Evolutionary conservation across 2,797 vertebrate species (phyloP), one percentile per base, ranked within the genome.

Genomic region (Lithobates pipiens): DNA sequence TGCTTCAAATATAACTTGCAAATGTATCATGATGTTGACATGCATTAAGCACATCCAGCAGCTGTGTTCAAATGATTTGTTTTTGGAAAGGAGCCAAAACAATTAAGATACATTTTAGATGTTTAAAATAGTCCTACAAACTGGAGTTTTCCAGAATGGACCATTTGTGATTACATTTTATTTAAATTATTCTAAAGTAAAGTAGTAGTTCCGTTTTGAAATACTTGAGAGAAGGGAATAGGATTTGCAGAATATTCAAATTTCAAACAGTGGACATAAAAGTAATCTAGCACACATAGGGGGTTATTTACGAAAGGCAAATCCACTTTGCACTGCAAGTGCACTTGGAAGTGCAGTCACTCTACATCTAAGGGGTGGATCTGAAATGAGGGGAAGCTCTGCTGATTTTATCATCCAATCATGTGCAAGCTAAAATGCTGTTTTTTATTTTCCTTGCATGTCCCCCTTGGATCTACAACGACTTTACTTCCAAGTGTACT

Each of bases 81-180:
- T 80, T 76, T 70, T 76, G 84, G 77, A 79, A 80, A 63, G 68
- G n/a, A 69, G 84, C 84, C 84, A 80, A 80, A 69, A 57, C 73
- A 85, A 85, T 85, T 85, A 85, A 80, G 84, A 80, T 80, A 76
- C 73, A 75, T 85, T 85, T 80, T 76, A 76, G 73, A 80, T 85
- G 77, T 75, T 80, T 80, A 80, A 80, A 85, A 76, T 80, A 80
- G 77, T 76, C n/a, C 15, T 29, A 68, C 54, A 46, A 42, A 80
- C 72, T 78, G 21, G 44, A 32, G 44, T 69, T 85, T 79, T 79
- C 3, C 9, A 70, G 25, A 61, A 77, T 70, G 50, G 68, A 61
- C 69, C 39, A 74, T 85, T 85, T 25, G 27, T 74, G 39, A 83
- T 74, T 63, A 73, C 11, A 75, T 65, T 25, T 39, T 74, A 70